Evolutionary conservation across 2,113 vertebrate species (phyloP).

Genomic region (Mormoops blainvillei): DNA sequence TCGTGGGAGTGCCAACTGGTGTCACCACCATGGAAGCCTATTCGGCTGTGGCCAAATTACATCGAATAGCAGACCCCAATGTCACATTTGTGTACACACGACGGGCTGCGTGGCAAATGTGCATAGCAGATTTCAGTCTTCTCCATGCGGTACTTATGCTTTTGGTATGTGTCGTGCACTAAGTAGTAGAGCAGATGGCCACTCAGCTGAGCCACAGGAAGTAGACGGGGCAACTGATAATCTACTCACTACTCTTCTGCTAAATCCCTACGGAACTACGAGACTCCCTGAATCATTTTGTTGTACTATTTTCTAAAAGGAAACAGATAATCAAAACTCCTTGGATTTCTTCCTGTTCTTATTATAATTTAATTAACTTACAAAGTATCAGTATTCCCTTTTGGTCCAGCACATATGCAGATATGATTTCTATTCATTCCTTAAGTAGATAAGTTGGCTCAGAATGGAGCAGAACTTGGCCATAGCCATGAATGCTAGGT

Average conservation of each 20-base stretch:
- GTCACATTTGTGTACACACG: background rate
- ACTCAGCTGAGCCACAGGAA: background rate
- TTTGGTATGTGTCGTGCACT: rapidly evolving
- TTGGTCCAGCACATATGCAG: background rate
- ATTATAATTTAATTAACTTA: background rate
- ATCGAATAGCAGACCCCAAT: background rate
- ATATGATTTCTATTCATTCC: background rate
- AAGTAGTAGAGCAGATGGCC: background rate
- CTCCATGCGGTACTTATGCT: background rate
- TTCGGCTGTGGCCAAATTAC: background rate
- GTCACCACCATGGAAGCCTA: background rate
- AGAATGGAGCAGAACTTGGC: background rate
- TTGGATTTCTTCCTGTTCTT: background rate
- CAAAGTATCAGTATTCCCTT: background rate
- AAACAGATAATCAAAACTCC: background rate
- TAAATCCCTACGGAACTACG: background rate
- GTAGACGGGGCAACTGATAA: background rate
- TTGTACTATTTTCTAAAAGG: background rate
- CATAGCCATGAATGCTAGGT: background rate
- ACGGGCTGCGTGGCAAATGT: rapidly evolving
- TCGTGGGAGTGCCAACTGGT: background rate
- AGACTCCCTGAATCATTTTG: background rate
- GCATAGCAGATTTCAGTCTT: background rate
- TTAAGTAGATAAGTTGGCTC: background rate
- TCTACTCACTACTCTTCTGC: background rate